These are phyloP conservation scores for Lepidochrysops patricia DNA, from an alignment of 2,888 invertebrate species.

Conservation along the genomic window DNA sequence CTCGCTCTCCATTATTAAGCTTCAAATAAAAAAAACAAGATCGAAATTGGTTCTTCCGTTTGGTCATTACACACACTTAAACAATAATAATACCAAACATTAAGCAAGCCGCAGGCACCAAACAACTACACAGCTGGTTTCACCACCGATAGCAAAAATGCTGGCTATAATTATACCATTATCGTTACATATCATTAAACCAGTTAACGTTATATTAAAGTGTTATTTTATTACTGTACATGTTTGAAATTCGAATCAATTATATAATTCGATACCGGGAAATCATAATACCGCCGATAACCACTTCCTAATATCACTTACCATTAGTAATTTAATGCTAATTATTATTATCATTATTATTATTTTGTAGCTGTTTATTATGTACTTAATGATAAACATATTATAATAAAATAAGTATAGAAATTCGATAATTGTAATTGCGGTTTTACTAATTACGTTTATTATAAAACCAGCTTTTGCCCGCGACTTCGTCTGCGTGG, in stretches of 20 bases:
- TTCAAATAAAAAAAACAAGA: no score
- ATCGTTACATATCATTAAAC: background rate
- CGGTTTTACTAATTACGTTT: no score
- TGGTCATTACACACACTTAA: no score
- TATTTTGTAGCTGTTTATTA: background rate
- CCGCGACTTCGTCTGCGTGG: no score
- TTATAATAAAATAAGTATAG: no score
- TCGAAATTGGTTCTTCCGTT: no score
- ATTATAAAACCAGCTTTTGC: no score
- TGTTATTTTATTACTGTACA: background rate
- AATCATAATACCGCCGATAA: background rate
- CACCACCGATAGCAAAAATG: background rate
- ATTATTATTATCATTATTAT: background rate
- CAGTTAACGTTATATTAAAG: background rate
- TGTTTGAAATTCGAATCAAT: background rate
- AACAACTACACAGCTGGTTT: background rate
- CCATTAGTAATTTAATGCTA: background rate
- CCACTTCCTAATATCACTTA: conserved; percentile 4
- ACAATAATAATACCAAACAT: no score
- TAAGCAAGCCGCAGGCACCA: no score
- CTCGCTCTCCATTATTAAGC: no score
- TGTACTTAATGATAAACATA: background rate
- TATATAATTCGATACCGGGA: background rate
- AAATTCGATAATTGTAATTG: no score
- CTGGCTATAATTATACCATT: background rate